phyloP scores from a whole-genome alignment of 2,888 invertebrate genomes.

The Ypsolopha scabrella region DNA sequence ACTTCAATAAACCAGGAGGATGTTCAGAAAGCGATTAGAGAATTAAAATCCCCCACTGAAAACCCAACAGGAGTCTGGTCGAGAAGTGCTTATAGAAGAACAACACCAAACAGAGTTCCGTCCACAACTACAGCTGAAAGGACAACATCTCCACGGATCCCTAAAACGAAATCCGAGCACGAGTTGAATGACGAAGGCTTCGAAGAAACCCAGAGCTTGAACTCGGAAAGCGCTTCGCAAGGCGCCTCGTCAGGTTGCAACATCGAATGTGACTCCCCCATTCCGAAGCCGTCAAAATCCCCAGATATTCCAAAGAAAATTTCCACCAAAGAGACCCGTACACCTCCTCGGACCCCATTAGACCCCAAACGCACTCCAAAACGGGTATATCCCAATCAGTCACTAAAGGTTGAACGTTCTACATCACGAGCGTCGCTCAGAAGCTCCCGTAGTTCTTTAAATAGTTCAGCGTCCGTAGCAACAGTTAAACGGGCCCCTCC shows the following conservation, averaged over 20 bases:
- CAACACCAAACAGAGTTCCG: slow-evolving; percentile 17
- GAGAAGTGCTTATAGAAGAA: slow-evolving; percentile 54
- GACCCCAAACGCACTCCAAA: slow-evolving; percentile 44
- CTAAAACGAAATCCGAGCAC: slow-evolving; percentile 71
- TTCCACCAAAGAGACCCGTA: slow-evolving; percentile 61
- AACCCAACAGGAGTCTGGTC: slow-evolving; percentile 73
- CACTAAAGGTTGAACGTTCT: slow-evolving; percentile 78
- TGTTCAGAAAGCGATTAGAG: slow-evolving; percentile 76
- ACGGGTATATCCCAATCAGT: slow-evolving; percentile 22
- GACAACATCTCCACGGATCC: slow-evolving; percentile 56
- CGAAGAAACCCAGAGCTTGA: slow-evolving; percentile 89
- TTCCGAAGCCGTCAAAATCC: slow-evolving; percentile 50
- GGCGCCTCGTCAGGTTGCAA: slow-evolving; percentile 85
- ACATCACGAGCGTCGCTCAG: slow-evolving; percentile 83
- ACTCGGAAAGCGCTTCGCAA: slow-evolving; percentile 88
- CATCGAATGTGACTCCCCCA: slow-evolving; percentile 71
- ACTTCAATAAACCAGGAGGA: slow-evolving; percentile 79
- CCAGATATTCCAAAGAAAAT: slow-evolving; percentile 59
- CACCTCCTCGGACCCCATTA: slow-evolving; percentile 42
- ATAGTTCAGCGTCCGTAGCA: slow-evolving; percentile 83
- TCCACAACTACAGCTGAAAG: slow-evolving; percentile 25
- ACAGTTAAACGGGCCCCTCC: slow-evolving; percentile 81
- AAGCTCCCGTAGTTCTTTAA: slow-evolving; percentile 86
- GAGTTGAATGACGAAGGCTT: slow-evolving; percentile 91
- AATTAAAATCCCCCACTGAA: slow-evolving; percentile 73